These are phyloP conservation scores for Seriola aureovittata DNA, from an alignment of 2,113 vertebrate genomes.

Conservation along the genomic window DNA sequence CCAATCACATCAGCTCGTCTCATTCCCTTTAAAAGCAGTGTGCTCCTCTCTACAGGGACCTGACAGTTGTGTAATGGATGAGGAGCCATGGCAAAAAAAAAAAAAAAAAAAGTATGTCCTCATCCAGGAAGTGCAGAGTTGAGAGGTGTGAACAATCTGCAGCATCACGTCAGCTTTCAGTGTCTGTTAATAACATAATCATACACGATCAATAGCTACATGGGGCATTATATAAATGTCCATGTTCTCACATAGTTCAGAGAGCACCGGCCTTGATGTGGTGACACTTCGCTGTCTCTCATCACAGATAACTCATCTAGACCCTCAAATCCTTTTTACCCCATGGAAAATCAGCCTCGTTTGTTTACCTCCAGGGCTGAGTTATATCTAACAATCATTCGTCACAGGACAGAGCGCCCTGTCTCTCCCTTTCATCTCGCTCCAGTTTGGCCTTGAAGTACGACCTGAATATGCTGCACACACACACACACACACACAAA, in stretches of 20 bases:
- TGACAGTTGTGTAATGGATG: slow-evolving; percentile 42
- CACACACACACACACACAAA: not conserved
- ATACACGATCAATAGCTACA: slow-evolving; percentile 26
- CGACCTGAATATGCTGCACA: slow-evolving; percentile 59
- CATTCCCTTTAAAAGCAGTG: slow-evolving; percentile 44
- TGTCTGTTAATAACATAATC: slow-evolving; percentile 31
- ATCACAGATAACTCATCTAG: slow-evolving; percentile 49
- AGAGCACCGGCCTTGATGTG: slow-evolving; percentile 35
- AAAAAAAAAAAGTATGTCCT: slow-evolving; percentile 40
- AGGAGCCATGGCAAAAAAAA: not conserved
- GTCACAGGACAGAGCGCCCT: slow-evolving; percentile 52
- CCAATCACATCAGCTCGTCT: slow-evolving; percentile 41
- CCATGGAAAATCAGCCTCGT: slow-evolving; percentile 57
- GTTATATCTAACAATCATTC: slow-evolving; percentile 71
- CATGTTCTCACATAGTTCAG: not conserved
- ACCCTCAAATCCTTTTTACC: slow-evolving; percentile 56
- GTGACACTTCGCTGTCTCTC: slow-evolving; percentile 44
- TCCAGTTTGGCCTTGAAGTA: slow-evolving; percentile 72
- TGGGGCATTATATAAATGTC: not conserved
- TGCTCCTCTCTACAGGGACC: not conserved
- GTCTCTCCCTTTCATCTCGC: slow-evolving; percentile 70
- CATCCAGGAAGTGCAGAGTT: slow-evolving; percentile 37
- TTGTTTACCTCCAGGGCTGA: slow-evolving; percentile 69
- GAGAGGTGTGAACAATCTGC: slow-evolving; percentile 45
- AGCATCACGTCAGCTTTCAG: slow-evolving; percentile 30